phyloP scores from a whole-genome alignment of 2,113 vertebrate species.

The Syngnathoides biaculeatus region DNA sequence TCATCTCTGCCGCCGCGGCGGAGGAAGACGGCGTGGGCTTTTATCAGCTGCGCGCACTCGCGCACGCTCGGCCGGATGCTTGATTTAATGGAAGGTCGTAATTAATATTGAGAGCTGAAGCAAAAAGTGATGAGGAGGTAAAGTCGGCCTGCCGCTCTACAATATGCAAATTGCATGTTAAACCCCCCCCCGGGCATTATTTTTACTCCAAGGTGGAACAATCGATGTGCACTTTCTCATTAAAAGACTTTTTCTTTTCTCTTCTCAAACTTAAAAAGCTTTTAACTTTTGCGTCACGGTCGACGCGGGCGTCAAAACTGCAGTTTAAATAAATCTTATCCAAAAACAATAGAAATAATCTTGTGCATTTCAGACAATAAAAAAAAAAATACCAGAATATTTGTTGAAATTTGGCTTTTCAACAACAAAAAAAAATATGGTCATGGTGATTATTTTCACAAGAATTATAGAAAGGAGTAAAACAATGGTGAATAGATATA shows the following conservation, averaged over 20 bases:
- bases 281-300: neutral
- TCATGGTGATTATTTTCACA: too few relatives aligned
- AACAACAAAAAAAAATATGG: too few relatives aligned
- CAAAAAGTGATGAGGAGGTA: slow-evolving; percentile 58
- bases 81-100: slow-evolving; percentile 65
- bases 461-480: too few relatives aligned
- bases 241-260: neutral
- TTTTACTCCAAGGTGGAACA: neutral
- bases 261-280: neutral
- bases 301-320: too few relatives aligned
- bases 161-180: neutral
- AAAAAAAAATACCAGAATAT: too few relatives aligned
- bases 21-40: slow-evolving; percentile 40
- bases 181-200: neutral
- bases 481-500: too few relatives aligned
- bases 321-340: too few relatives aligned
- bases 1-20: slow-evolving; percentile 48
- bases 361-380: too few relatives aligned
- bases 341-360: too few relatives aligned
- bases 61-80: slow-evolving; percentile 49
- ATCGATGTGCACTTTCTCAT: neutral
- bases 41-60: slow-evolving; percentile 54
- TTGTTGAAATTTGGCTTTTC: too few relatives aligned
- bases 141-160: slow-evolving; percentile 44
- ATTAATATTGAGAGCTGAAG: slow-evolving; percentile 70